Conservation (phyloP, 1,140 invertebrate genomes). For the Potamilus streckersoni region DNA sequence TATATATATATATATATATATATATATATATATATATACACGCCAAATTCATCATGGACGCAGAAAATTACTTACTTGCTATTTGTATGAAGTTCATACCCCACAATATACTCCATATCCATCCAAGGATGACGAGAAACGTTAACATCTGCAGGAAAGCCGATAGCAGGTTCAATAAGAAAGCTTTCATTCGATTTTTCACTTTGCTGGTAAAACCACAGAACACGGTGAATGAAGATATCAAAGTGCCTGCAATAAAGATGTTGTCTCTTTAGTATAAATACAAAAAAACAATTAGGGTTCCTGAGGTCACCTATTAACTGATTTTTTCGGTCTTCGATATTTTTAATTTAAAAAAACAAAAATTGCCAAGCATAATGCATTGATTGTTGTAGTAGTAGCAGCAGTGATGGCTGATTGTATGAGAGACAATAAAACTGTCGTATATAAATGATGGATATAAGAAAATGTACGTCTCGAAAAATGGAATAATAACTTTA, state of each 20-base stretch:
- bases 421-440: too few species aligned
- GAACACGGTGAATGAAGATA: conserved; percentile 68
- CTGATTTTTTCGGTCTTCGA: too few species aligned
- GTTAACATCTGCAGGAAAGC: conserved; percentile 69
- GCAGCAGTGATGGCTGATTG: too few species aligned
- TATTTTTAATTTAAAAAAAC: too few species aligned
- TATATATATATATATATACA: neutral
- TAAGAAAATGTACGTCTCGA: too few species aligned
- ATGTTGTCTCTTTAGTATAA: neutral
- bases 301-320: too few species aligned
- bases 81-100: conserved; percentile 71
- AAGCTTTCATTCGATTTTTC: conserved; percentile 59
- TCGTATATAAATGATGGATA: too few species aligned
- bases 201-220: conserved; percentile 68
- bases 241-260: conserved; percentile 67
- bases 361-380: too few species aligned
- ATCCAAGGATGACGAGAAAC: conserved; percentile 70
- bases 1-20: conserved; percentile 1
- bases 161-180: conserved; percentile 68
- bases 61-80: conserved; percentile 60
- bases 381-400: too few species aligned
- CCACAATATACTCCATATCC: conserved; percentile 73
- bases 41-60: neutral
- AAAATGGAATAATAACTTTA: too few species aligned
- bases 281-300: too few species aligned